Evolutionary conservation across 2,113 vertebrate genomes (phyloP), one percentile per base, ranked within the genome.

Genomic region (Sinosuthora webbiana): DNA sequence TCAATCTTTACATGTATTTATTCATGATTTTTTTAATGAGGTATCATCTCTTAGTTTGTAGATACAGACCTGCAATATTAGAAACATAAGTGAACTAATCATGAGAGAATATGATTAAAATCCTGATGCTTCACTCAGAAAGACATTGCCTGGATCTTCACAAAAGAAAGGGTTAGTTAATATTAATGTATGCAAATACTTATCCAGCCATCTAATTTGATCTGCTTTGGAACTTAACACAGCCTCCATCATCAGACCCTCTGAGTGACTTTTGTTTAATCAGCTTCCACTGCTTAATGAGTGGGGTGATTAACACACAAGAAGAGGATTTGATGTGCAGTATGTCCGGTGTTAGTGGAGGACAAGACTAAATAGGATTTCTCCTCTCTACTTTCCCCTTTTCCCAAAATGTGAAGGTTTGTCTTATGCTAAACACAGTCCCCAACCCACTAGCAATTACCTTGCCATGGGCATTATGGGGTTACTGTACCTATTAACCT

Each of bases 161-260:
- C 18, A 93, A 89, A 63, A 47, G 45, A 89, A 90, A 90, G 53
- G 85, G 45, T 28, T 84, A 78, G 85, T 67, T 97, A 83, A 92
- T 81, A 84, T 89, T 93, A 90, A 94, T 86, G 31, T 86, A 90
- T 94, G 64, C 82, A 95, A 94, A 89, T 85, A 88, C 90, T 92
- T 96, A 91, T 73, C 91, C 78, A 93, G 50, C 75, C 90, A 94
- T 83, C 89, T 96, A 94, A 93, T 94, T 89, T 83, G 62, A 94
- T 89, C 67, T 91, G 45, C 55, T 91, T 80, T 93, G 65, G 42
- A 95, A 89, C 41, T 91, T 80, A 82, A 68, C 41, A 53, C 53
- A 93, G 41, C 33, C 89, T 94, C 62, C 64, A 73, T 70, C 82
- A 73, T 76, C 74, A 95, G 81, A 85, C 21, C 75, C 56, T 73